Evolutionary conservation across 2,797 vertebrate genomes (phyloP), one percentile per base, ranked within the genome.

Genomic region (Nannoperca obscura): DNA sequence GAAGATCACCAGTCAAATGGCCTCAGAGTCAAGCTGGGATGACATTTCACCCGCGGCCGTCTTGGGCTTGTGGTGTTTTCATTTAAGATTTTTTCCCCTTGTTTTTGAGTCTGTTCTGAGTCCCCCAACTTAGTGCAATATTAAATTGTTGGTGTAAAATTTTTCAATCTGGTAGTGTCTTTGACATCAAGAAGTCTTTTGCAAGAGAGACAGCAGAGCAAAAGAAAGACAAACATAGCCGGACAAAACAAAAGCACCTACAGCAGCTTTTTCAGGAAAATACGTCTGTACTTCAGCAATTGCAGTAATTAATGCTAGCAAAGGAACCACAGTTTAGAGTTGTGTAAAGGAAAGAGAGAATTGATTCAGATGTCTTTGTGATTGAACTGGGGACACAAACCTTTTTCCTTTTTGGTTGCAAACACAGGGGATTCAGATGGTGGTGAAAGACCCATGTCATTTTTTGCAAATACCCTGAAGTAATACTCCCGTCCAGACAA

Each of bases 381-480:
- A 62, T 30, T 74, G 17, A 71, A 65, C 8, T 47, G 9, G 38
- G 22, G 10, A 17, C 57, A 89, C 89, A 77, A 81, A 98, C 98
- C 96, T 88, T 91, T 96, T 82, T 90, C 86, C 76, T 93, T 96
- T 52, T 52, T 68, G 68, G 91, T 91, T 83, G 68, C 90, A 96
- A 97, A 99, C 6, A 90, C 84, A 2, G 96, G 92, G 10, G 96
- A 95, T 58, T 95, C 94, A 3, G 96, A 95, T 0, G 97, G 96
- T 7, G 84, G 65, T 40, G 97, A 99, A 71, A 90, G 54, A 47
- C 97, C 96, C 87, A 97, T 89, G 81, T 93, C 94, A 19, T 97
- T 99, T 90, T 96, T 97, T 57, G 98, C 97, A 82, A 97, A 94
- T 12, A 98, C 96, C 17, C 96, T 95, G 87, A 99, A 99, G 89